Conservation (phyloP, 2,113 vertebrate genomes). For the Sitta europaea region DNA sequence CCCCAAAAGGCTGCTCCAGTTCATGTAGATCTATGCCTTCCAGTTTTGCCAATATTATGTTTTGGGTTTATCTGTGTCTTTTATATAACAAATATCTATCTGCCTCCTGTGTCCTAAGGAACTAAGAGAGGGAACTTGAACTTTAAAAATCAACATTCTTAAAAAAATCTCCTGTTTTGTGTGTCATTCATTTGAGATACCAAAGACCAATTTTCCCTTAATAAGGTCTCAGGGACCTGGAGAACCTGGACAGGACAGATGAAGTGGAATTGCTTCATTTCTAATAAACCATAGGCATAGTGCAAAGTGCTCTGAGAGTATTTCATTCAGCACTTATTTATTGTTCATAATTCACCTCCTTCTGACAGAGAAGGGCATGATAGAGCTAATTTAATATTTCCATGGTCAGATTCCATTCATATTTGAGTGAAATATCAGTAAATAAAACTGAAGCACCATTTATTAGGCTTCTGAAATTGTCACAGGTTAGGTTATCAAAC, state of each 20-base stretch:
- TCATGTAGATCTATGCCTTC: background rate
- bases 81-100: background rate
- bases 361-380: slow-evolving; percentile 61
- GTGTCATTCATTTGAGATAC: background rate
- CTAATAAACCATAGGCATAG: background rate
- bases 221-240: background rate
- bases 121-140: background rate
- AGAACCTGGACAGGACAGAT: slow-evolving; percentile 13
- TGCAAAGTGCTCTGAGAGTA: background rate
- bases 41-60: background rate
- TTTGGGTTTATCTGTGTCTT: background rate
- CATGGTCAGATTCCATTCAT: slow-evolving; percentile 60
- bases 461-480: slow-evolving; percentile 65
- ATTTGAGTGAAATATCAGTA: slow-evolving; percentile 70
- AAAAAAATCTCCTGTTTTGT: background rate
- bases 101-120: background rate
- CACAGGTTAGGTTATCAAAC: slow-evolving; percentile 66
- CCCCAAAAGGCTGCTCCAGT: background rate
- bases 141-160: background rate
- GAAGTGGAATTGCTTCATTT: slow-evolving; percentile 29
- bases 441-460: slow-evolving; percentile 66
- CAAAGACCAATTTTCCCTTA: slow-evolving; percentile 15
- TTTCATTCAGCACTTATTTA: slow-evolving; percentile 31
- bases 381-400: slow-evolving; percentile 54
- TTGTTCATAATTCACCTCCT: slow-evolving; percentile 45